Conservation (phyloP, 2,797 vertebrate species). For the Eulemur mongoz region DNA sequence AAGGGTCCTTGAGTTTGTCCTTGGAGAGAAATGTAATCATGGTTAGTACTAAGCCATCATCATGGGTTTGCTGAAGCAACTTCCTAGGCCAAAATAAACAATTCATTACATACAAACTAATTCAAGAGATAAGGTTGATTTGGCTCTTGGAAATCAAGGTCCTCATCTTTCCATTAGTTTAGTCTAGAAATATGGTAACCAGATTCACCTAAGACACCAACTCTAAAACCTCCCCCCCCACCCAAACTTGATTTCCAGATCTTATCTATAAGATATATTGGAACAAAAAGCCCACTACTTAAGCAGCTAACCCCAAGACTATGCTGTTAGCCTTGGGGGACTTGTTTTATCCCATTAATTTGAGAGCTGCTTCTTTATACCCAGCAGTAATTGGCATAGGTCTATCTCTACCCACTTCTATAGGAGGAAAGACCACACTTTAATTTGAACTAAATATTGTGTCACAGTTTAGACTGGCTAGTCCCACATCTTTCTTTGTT, state of each 20-base stretch:
- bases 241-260: slow-evolving; percentile 47
- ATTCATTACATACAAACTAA: slow-evolving; percentile 25
- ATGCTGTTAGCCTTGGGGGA: slow-evolving; percentile 55
- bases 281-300: slow-evolving; percentile 79
- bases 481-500: slow-evolving; percentile 56
- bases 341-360: slow-evolving; percentile 82
- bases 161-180: slow-evolving; percentile 36
- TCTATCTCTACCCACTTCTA: slow-evolving; percentile 69
- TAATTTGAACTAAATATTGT: slow-evolving; percentile 74
- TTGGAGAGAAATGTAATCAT: slow-evolving; percentile 39
- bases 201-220: slow-evolving; percentile 5
- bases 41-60: neutral
- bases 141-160: neutral
- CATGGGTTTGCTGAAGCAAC: slow-evolving; percentile 37
- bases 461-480: slow-evolving; percentile 63
- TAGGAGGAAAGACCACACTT: slow-evolving; percentile 60
- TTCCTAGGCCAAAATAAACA: slow-evolving; percentile 51
- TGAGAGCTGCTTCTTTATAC: slow-evolving; percentile 74
- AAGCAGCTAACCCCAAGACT: slow-evolving; percentile 71
- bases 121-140: slow-evolving; percentile 49
- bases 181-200: slow-evolving; percentile 33
- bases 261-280: slow-evolving; percentile 59
- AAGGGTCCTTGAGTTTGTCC: neutral
- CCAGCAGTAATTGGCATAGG: slow-evolving; percentile 75
- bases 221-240: neutral